These are phyloP conservation scores for Nemotelus nigrinus DNA, from an alignment of 2,888 invertebrate species.

Conservation along the genomic window DNA sequence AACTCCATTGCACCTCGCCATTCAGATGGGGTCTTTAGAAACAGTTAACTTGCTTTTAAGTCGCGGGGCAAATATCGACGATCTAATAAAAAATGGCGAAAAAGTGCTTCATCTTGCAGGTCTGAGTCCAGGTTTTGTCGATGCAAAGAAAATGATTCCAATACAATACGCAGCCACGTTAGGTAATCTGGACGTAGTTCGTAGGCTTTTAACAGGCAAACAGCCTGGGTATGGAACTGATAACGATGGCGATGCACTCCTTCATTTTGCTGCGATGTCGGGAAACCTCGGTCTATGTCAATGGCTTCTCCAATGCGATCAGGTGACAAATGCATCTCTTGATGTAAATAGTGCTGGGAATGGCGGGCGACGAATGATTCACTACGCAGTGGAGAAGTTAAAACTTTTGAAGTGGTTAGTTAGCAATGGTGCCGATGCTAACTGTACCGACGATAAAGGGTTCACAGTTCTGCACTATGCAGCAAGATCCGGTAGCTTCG, in stretches of 20 bases:
- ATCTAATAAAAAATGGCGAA: neutral
- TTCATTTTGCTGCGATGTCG: constrained; percentile 9
- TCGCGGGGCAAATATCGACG: neutral
- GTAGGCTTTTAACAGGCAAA: neutral
- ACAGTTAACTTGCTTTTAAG: neutral
- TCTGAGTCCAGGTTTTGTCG: neutral
- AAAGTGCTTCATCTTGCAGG: neutral
- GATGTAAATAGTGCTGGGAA: constrained; percentile 1
- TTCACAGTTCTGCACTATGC: constrained; percentile 14
- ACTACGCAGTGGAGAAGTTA: neutral
- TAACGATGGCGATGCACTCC: constrained; percentile 7
- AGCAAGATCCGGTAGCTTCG: constrained; percentile 7
- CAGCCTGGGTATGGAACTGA: neutral
- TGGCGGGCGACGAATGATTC: neutral
- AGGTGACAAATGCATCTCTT: neutral
- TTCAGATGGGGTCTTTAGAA: neutral
- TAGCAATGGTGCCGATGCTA: constrained; percentile 1
- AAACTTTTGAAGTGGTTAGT: neutral
- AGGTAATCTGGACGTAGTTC: constrained; percentile 8
- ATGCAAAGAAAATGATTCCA: neutral
- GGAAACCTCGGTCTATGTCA: neutral
- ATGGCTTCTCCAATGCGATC: constrained; percentile 13
- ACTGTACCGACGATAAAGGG: constrained; percentile 6
- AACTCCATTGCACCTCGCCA: constrained; percentile 2
- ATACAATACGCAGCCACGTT: constrained; percentile 7